Base-by-base conservation (phyloP, 2,888 invertebrate species). In the Melikaiella ostensackeni region DNA sequence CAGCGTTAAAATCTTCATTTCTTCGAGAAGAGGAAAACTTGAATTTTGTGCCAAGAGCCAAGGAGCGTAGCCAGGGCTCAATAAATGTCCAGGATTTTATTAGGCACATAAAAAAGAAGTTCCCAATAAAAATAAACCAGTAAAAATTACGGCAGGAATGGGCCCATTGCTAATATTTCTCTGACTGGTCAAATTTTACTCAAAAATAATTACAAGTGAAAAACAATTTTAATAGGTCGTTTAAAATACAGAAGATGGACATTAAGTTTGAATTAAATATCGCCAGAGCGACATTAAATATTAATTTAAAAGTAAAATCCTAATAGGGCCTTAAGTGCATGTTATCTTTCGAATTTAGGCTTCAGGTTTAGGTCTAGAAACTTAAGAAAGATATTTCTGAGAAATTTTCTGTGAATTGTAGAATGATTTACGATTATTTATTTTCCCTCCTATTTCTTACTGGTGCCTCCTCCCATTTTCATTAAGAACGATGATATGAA, bases 41-140 rank as follows among this genome's bases (percentile, higher is more conserved):
- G 21, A n/a, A 50, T 50, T 50, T 70, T 13, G 70, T 33, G 50
- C 70, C 70, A 70, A 50, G 70, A 70, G 70, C 46, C 46, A 33
- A 70, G 30, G 27, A 9, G 27, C 46, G 38, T 19, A 42, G 66
- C 66, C 66, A 66, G 19, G 42, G 27, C 42, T 66, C 66, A 66
- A 70, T 70, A 70, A 70, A 70, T 70, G 70, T 21, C 50, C 33
- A 70, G 50, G n/a, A 55, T 55, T 55, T 70, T 70, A 70, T 70
- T 70, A 33, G 70, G 21, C 33, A 70, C n/a, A 70, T 70, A 70
- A 70, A 70, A 70, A 70, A 46, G 66, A 50, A 70, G 33, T 11
- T 30, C 9, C 70, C 46, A 55, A 50, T 70, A 66, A 66, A 64
- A 64, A 64, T 64, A 66, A 70, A 46, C 50, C 30, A 27, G 19